Evolutionary conservation across 1,140 invertebrate genomes (phyloP).

Genomic region (roundworm (Caenorhabditis elegans)): WBcel235 BX284603.4:7029001-7029500

Average conservation of each 20-base stretch:
- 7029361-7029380: too few species aligned
- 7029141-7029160: neutral
- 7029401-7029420: too few species aligned
- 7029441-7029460: too few species aligned
- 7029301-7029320: too few species aligned
- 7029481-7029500: neutral
- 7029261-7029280: too few species aligned
- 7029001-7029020: neutral
- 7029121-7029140: neutral
- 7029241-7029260: too few species aligned
- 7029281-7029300: too few species aligned
- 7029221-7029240: too few species aligned
- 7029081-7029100: constrained; percentile 1
- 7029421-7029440: neutral
- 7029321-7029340: too few species aligned
- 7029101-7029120: neutral
- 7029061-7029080: neutral
- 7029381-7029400: too few species aligned
- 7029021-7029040: neutral
- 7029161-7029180: neutral
- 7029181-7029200: constrained; percentile 7
- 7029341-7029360: too few species aligned
- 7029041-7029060: neutral
- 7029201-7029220: neutral
- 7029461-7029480: too few species aligned